Base-by-base conservation (phyloP, 1,140 invertebrate species). In the Ephestia elutella region DNA sequence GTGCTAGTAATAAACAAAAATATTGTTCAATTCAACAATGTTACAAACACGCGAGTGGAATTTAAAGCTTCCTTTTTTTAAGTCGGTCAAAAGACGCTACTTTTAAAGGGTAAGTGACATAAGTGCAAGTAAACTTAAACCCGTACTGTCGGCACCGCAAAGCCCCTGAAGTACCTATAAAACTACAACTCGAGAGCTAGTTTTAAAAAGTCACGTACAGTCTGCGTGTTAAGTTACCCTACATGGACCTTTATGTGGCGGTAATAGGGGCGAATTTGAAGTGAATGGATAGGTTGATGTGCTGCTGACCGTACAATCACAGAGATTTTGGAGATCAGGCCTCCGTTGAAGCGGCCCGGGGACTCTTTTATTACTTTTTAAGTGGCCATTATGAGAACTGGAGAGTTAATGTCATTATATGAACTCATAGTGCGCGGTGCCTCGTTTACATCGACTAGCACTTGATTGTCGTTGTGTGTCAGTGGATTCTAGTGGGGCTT, bases 291-390 rank as follows among this genome's bases (percentile, higher is more conserved):
- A 25, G 21, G 2, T 25, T 25, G 7, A 25, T 25, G 21, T 25
- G 21, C 7, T 25, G 21, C 7, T 7, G 21, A 25, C 21, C 7
- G 13, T 15, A 44, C 38, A 44, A 13, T 44, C 1, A 1, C 38
- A 17, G 38, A 44, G 38, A 72, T 70, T 67, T 72, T 44, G 28
- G 55, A 51, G 59, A 68, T 69, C 66, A 54, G 49, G 50, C 56
- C 57, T 63, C 51, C 48, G 57, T 60, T 56, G 56, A n/a, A 25
- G 50, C 18, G 57, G 59, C 65, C 21, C 21, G 76, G 55, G 60
- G 60, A 71, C 68, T 62, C 68, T 80, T 80, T 76, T 78, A 79
- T 71, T 69, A 80, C 60, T 81, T 83, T 79, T 73, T 78, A 79
- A 80, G 80, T 79, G 71, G 68, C 78, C 68, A 78, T 80, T 80